These are phyloP conservation scores for Dolichotis patagonum DNA, from an alignment of 2,113 vertebrate genomes.

Conservation along the genomic window DNA sequence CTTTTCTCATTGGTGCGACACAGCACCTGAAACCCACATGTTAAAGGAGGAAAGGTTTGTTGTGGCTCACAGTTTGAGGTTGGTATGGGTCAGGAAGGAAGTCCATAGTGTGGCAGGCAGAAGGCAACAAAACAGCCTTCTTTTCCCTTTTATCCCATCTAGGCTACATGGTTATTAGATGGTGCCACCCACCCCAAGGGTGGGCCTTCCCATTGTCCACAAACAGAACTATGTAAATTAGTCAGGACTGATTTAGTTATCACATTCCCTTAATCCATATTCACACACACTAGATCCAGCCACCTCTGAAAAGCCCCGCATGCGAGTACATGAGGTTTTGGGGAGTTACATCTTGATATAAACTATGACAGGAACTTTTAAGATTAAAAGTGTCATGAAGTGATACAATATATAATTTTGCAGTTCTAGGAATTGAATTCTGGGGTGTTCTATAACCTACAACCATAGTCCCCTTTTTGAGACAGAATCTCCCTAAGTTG, in stretches of 20 bases:
- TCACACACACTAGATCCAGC: not conserved
- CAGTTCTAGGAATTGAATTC: not conserved
- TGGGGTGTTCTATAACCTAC: not conserved
- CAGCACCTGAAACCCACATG: not conserved
- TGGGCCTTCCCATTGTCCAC: not conserved
- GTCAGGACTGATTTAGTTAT: not conserved
- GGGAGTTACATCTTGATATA: not conserved
- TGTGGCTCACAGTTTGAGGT: not conserved
- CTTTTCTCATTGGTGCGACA: not conserved
- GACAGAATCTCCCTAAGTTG: not conserved
- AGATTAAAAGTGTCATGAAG: not conserved
- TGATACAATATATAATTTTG: not conserved
- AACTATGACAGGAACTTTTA: not conserved
- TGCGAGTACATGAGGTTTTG: not conserved
- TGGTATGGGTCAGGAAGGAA: not conserved
- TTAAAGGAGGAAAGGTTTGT: not conserved
- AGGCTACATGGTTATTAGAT: not conserved
- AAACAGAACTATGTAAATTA: not conserved
- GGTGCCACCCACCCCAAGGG: not conserved
- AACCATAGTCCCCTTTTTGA: not conserved
- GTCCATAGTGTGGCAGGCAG: not conserved
- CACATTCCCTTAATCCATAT: not conserved
- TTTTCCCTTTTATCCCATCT: not conserved
- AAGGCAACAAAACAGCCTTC: not conserved
- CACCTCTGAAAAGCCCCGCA: not conserved